Percentiles rank a stretch among this genome's conserved stretches.
phyloP scores from a whole-genome alignment of 1,140 invertebrate species.

The Drosophila littoralis region DNA sequence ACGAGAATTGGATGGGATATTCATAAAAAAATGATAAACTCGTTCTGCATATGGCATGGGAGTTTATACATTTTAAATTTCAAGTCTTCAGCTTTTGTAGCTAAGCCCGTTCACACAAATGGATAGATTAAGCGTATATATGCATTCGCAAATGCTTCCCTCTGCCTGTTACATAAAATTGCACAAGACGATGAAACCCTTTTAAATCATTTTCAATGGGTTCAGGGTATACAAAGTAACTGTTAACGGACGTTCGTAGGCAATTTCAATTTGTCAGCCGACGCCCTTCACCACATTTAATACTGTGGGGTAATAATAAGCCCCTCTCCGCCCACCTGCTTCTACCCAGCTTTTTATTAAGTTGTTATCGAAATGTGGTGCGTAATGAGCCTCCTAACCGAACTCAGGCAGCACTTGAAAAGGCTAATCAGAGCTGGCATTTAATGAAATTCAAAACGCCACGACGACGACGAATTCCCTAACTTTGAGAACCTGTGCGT shows the following conservation, averaged over 20 bases:
- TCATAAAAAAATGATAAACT: too few species aligned
- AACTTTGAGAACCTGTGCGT: conserved; percentile 62
- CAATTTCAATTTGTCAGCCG: conserved; percentile 65
- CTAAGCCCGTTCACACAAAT: too few species aligned
- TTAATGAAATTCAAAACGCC: conserved; percentile 68
- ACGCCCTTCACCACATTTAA: too few species aligned
- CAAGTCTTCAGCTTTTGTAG: too few species aligned
- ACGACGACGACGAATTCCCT: conserved; percentile 1
- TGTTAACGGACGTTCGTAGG: conserved; percentile 63
- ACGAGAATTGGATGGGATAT: too few species aligned
- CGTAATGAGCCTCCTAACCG: conserved; percentile 56
- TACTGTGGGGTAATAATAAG: neutral
- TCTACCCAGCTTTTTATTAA: conserved; percentile 56
- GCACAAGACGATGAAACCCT: too few species aligned
- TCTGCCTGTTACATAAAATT: too few species aligned
- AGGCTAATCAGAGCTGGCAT: conserved; percentile 74
- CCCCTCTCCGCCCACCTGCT: neutral
- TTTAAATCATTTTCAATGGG: too few species aligned
- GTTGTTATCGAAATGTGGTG: conserved; percentile 45
- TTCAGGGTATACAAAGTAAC: conserved; percentile 32
- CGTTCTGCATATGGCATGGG: too few species aligned
- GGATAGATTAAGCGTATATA: too few species aligned
- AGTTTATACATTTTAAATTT: too few species aligned
- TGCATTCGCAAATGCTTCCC: too few species aligned
- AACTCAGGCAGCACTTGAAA: conserved; percentile 50